These are phyloP conservation scores for Eufriesea mexicana DNA, from an alignment of 1,140 invertebrate genomes.

Conservation along the genomic window DNA sequence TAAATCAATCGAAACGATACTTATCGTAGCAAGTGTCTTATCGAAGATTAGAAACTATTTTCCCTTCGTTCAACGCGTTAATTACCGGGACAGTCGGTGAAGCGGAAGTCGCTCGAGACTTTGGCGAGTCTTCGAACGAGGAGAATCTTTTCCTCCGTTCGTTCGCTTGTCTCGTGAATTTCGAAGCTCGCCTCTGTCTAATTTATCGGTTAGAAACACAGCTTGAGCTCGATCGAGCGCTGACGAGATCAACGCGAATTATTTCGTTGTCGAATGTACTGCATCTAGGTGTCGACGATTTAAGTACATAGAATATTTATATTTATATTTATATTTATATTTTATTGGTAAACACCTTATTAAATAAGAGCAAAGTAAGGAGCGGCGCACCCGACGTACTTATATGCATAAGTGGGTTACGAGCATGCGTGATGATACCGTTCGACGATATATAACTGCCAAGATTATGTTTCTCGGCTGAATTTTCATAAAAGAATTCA, in stretches of 20 bases:
- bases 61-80: slow-evolving; percentile 21
- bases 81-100: slow-evolving; percentile 15
- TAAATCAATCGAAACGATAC: slow-evolving; percentile 54
- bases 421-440: slow-evolving; percentile 42
- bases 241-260: slow-evolving; percentile 57
- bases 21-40: slow-evolving; percentile 51
- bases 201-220: slow-evolving; percentile 1
- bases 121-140: background rate
- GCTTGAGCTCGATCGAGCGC: background rate
- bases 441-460: slow-evolving; percentile 28
- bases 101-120: background rate
- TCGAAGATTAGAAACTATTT: slow-evolving; percentile 30
- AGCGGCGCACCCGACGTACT: slow-evolving; percentile 48
- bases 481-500: slow-evolving; percentile 15
- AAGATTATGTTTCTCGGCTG: background rate
- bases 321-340: slow-evolving; percentile 40
- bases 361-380: slow-evolving; percentile 61
- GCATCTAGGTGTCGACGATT: slow-evolving; percentile 26
- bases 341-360: slow-evolving; percentile 65
- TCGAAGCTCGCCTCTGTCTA: background rate
- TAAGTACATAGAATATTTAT: slow-evolving; percentile 54
- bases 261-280: slow-evolving; percentile 36
- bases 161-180: background rate
- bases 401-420: slow-evolving; percentile 51
- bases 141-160: background rate